Evolutionary conservation across 2,797 vertebrate genomes (phyloP).

Genomic region (Typhlichthys subterraneus): DNA sequence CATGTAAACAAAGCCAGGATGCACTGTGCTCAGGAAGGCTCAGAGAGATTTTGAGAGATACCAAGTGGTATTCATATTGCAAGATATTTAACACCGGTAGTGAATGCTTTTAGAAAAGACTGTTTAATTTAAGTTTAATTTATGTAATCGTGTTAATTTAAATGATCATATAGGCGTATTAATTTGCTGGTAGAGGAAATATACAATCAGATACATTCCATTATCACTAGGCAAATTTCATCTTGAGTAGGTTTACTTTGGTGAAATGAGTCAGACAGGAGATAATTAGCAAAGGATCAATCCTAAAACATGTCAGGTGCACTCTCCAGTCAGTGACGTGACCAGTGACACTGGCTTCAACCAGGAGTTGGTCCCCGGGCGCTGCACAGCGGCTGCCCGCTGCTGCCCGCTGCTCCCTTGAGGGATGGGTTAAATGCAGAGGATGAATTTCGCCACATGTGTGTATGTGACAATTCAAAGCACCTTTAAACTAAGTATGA

Average conservation of each 20-base stretch:
- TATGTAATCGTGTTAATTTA: no score
- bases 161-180: background rate
- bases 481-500: conserved; percentile 11
- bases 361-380: no score
- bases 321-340: no score
- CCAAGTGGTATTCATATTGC: conserved; percentile 2
- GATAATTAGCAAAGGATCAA: conserved; percentile 19
- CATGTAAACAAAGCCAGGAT: conserved; percentile 36
- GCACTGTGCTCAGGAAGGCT: background rate
- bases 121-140: background rate
- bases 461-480: no score
- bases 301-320: background rate
- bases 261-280: background rate
- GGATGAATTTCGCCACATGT: no score
- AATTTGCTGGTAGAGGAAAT: background rate
- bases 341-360: no score
- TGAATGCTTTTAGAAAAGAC: background rate
- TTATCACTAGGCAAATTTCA: no score
- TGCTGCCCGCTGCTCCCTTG: no score
- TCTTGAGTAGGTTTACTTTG: no score
- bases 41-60: conserved; percentile 9
- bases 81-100: background rate
- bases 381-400: no score
- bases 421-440: no score
- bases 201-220: no score